Evolutionary conservation across 2,797 vertebrate genomes (phyloP), one percentile per base, ranked within the genome.

Genomic region (Myotis planiceps): DNA sequence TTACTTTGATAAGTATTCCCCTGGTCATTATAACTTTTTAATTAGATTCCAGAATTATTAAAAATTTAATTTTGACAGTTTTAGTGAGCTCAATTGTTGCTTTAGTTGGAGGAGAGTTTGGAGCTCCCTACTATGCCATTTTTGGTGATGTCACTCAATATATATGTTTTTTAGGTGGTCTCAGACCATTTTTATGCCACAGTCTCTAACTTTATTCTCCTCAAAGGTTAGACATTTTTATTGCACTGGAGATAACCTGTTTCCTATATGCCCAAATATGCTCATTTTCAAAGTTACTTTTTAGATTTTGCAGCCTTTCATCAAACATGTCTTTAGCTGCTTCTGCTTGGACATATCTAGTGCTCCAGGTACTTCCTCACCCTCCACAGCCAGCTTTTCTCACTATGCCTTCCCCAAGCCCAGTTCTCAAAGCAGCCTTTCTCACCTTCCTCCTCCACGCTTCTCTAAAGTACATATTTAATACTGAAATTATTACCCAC

Each of bases 251-350:
- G 83, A n/a, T 27, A 29, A 96, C 63, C 97, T 84, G 75, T 93
- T 96, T 97, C 53, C 80, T 94, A 72, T 16, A 49, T 87, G 34
- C 34, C 72, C 91, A 84, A 95, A 78, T 76, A 21, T 0, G 0
- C 65, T 95, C 14, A 19, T 21, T 65, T 97, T 97, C 81, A 96
- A 94, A 87, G 82, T 29, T 42, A n/a, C 51, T 72, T 75, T 96
- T 96, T 32, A 29, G 10, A 79, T 51, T 81, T 96, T 68, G 58
- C 39, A 58, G 80, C 32, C 14, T 93, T 99, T 99, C 79, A 99
- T 99, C 93, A 99, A 99, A 97, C 99, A 99, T 79, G 98, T 99
- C 96, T 99, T 99, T 98, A 99, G 99, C 98, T 99, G 99, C 98
- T 99, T 99, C 96, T 99, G 98, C 95, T 99, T 99, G 94, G 99